phyloP scores from a whole-genome alignment of 2,113 vertebrate genomes.

The Vicugna pacos region DNA sequence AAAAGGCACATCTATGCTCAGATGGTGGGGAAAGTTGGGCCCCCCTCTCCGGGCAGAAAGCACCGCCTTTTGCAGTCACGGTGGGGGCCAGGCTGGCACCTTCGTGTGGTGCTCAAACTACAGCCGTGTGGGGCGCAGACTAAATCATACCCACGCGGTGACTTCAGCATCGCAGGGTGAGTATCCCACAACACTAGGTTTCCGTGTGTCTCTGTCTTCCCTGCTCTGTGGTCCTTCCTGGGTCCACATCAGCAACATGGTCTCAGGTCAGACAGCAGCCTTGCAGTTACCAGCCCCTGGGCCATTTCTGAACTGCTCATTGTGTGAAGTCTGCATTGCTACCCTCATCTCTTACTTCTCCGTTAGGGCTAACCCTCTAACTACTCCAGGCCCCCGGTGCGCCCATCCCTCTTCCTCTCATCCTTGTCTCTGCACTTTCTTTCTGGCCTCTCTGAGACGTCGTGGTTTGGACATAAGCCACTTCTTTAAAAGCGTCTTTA shows the following conservation, averaged over 20 bases:
- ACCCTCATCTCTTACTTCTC: rapidly evolving
- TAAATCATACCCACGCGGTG: neutral
- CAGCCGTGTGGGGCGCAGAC: rapidly evolving
- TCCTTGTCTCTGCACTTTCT: neutral
- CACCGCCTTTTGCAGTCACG: rapidly evolving
- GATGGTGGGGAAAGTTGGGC: neutral
- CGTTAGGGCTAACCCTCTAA: rapidly evolving
- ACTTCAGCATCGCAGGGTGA: rapidly evolving
- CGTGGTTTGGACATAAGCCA: neutral
- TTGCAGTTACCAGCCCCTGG: too few relatives aligned
- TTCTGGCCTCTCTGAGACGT: neutral
- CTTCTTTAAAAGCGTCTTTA: neutral
- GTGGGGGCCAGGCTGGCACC: too few relatives aligned
- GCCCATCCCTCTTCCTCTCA: rapidly evolving
- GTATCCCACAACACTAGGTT: too few relatives aligned
- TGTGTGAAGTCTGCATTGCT: neutral
- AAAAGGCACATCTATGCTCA: neutral
- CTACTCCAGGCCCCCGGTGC: rapidly evolving
- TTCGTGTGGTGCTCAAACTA: rapidly evolving
- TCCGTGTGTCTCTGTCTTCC: neutral
- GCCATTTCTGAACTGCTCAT: neutral
- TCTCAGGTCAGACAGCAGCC: neutral
- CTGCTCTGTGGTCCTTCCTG: rapidly evolving
- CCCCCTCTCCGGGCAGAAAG: too few relatives aligned
- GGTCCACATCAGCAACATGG: neutral